Conservation (phyloP, 1,140 invertebrate genomes). For the Rhagoletis pomonella region DNA sequence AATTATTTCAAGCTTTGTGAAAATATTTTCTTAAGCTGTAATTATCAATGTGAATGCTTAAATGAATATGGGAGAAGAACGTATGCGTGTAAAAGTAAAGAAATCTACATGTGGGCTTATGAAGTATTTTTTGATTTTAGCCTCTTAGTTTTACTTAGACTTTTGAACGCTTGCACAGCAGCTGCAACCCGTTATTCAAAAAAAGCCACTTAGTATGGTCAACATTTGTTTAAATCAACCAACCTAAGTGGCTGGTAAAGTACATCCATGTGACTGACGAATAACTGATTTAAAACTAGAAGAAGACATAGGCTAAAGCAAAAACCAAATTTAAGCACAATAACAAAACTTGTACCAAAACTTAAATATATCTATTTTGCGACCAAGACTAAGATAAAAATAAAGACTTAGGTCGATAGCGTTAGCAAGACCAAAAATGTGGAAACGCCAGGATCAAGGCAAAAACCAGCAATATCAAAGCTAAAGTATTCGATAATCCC, state of each 20-base stretch:
- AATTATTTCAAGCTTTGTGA: conserved; percentile 49
- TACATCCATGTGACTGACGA: background rate
- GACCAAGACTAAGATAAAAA: background rate
- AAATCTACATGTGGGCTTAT: background rate
- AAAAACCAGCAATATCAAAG: too few species aligned
- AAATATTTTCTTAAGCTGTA: background rate
- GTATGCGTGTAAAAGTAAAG: too few species aligned
- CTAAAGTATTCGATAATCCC: too few species aligned
- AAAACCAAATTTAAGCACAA: background rate
- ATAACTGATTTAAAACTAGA: background rate
- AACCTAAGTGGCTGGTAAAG: background rate
- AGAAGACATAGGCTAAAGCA: background rate
- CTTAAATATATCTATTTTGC: too few species aligned
- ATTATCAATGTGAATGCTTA: background rate
- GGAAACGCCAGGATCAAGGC: too few species aligned
- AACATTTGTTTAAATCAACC: conserved; percentile 10
- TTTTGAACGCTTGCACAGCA: background rate
- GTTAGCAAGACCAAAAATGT: too few species aligned
- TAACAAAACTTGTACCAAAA: background rate
- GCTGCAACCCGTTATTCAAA: background rate
- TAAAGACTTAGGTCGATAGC: too few species aligned
- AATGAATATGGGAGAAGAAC: background rate
- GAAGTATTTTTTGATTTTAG: background rate
- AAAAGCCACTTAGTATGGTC: conserved; percentile 9
- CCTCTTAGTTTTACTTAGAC: background rate